Evolutionary conservation across 1,140 invertebrate genomes (phyloP).

Genomic region (Listronotus bonariensis): DNA sequence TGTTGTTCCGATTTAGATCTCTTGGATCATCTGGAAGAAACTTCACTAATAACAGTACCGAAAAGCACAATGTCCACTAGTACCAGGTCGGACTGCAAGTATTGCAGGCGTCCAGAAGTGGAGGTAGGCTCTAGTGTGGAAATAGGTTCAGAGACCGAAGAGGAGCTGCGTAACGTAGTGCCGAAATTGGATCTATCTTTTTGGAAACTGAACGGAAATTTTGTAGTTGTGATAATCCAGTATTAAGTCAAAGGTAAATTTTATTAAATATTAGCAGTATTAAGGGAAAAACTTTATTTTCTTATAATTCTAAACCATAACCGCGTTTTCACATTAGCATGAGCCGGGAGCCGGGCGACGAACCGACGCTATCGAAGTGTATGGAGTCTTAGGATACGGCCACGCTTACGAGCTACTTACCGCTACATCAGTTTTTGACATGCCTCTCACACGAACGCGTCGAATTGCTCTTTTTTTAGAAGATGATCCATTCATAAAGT

Average conservation of each 20-base stretch:
- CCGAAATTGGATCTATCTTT: constrained; percentile 30
- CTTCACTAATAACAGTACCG: constrained; percentile 8
- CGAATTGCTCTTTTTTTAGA: too few species aligned
- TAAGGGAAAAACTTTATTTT: not conserved
- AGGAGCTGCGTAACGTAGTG: constrained; percentile 20
- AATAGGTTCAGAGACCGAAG: constrained; percentile 19
- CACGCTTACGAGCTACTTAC: too few species aligned
- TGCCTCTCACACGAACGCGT: too few species aligned
- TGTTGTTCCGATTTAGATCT: constrained; percentile 14
- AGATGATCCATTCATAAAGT: too few species aligned
- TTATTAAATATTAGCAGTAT: not conserved
- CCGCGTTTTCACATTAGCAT: too few species aligned
- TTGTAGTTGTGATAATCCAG: constrained; percentile 22
- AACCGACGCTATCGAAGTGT: too few species aligned
- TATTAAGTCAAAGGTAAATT: constrained; percentile 19
- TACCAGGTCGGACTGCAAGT: constrained; percentile 24
- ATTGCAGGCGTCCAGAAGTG: constrained; percentile 1
- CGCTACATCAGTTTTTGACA: too few species aligned
- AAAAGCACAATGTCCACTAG: constrained; percentile 32
- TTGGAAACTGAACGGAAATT: constrained; percentile 3
- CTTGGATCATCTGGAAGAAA: constrained; percentile 14
- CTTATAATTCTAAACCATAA: too few species aligned
- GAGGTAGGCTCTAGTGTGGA: constrained; percentile 1
- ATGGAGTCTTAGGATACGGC: too few species aligned
- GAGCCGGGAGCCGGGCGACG: too few species aligned